Evolutionary conservation across 2,113 vertebrate genomes (phyloP).

Genomic region (Heterotilapia buettikoferi): DNA sequence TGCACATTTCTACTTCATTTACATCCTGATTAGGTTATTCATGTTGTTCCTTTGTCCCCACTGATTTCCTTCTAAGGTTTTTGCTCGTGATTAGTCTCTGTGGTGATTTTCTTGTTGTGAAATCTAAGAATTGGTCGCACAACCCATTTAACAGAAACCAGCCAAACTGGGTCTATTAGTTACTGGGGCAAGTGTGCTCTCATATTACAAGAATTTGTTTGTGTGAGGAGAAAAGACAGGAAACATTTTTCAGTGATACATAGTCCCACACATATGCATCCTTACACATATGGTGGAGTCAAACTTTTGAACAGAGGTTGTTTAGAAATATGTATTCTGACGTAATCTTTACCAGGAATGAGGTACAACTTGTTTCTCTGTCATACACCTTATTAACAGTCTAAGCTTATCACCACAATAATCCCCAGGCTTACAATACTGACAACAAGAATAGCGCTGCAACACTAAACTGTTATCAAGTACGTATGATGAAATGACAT

Average conservation of each 20-base stretch:
- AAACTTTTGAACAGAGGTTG: background rate
- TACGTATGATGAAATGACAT: background rate
- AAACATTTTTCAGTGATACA: background rate
- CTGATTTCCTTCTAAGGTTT: background rate
- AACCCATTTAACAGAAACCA: slow-evolving; percentile 44
- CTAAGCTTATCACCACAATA: background rate
- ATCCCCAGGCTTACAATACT: background rate
- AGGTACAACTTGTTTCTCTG: slow-evolving; percentile 13
- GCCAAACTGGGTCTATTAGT: slow-evolving; percentile 50
- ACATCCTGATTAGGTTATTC: background rate
- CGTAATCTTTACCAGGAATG: slow-evolving; percentile 8
- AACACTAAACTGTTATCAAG: background rate
- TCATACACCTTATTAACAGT: slow-evolving; percentile 31
- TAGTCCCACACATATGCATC: background rate
- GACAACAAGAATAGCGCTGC: background rate
- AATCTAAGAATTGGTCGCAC: slow-evolving; percentile 29
- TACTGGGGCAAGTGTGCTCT: background rate
- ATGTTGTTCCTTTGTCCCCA: background rate
- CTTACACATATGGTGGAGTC: background rate
- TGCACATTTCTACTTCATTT: background rate
- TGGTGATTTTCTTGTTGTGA: slow-evolving; percentile 24
- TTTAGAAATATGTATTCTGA: background rate
- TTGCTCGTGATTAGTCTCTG: background rate
- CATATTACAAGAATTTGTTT: slow-evolving; percentile 13
- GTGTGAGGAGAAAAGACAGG: background rate